These are phyloP conservation scores for Merodon equestris DNA, from an alignment of 2,888 invertebrate genomes.

Conservation along the genomic window DNA sequence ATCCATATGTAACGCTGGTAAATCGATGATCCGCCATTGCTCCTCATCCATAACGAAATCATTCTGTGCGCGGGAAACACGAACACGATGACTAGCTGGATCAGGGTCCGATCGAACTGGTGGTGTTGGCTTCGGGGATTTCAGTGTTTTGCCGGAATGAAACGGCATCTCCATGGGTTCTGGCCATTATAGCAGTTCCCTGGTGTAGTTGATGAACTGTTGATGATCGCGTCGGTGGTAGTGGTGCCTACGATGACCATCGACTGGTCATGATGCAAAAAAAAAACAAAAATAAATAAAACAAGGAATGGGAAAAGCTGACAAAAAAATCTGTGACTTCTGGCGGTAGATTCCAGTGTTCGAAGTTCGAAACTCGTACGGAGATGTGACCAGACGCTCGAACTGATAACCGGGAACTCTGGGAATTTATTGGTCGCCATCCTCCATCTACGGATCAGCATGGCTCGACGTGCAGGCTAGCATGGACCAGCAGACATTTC, in stretches of 20 bases:
- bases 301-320: no score
- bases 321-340: constrained; percentile 38
- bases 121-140: constrained; percentile 4
- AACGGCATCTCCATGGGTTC: constrained; percentile 40
- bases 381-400: constrained; percentile 61
- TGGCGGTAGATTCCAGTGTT: constrained; percentile 39
- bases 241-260: neutral
- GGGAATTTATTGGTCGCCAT: constrained; percentile 52
- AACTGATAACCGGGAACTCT: constrained; percentile 56
- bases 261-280: constrained; percentile 6
- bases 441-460: neutral
- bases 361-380: neutral
- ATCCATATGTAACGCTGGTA: constrained; percentile 40
- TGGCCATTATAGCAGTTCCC: constrained; percentile 29
- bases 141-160: constrained; percentile 45
- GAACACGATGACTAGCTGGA: neutral
- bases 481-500: constrained; percentile 32
- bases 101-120: neutral
- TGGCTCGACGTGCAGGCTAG: neutral
- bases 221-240: constrained; percentile 32
- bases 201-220: constrained; percentile 62
- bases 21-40: constrained; percentile 59
- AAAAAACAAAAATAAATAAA: no score
- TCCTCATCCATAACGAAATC: constrained; percentile 62
- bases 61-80: constrained; percentile 48